Evolutionary conservation across 2,113 vertebrate species (phyloP).

Genomic region (Ascaphus truei): DNA sequence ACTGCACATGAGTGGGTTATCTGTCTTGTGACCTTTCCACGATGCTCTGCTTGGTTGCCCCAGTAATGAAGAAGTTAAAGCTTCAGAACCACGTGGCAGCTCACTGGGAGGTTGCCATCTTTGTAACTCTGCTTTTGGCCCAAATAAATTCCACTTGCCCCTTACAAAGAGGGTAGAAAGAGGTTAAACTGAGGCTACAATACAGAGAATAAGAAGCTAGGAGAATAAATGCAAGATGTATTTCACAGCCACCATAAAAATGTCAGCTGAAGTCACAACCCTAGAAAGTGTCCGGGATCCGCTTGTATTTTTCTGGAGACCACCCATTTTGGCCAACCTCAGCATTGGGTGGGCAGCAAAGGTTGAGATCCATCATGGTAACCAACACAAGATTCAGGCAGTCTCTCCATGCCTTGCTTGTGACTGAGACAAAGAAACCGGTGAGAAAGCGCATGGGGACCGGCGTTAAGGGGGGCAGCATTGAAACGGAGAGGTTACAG

Average conservation of each 20-base stretch:
- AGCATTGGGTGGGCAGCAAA: neutral
- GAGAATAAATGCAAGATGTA: slow-evolving; percentile 14
- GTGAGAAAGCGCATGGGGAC: neutral
- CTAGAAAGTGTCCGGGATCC: neutral
- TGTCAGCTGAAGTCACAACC: slow-evolving; percentile 12
- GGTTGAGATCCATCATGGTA: neutral
- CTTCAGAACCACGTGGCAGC: neutral
- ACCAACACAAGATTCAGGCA: neutral
- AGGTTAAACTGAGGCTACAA: neutral
- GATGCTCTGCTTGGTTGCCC: no score
- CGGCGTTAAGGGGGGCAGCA: neutral
- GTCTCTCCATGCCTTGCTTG: neutral
- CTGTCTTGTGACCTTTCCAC: no score
- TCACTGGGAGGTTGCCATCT: neutral
- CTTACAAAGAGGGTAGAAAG: neutral
- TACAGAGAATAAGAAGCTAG: neutral
- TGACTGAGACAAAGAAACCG: neutral
- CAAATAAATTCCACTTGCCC: neutral
- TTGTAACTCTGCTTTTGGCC: neutral
- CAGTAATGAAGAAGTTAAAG: no score
- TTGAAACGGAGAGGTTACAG: no score
- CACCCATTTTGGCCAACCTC: slow-evolving; percentile 14
- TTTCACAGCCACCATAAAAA: slow-evolving; percentile 28
- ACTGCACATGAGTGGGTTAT: no score
- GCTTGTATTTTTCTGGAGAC: slow-evolving; percentile 7